phyloP scores from a whole-genome alignment of 53 echinoderm and acorn worm genomes.

The Paracentrotus lividus region DNA sequence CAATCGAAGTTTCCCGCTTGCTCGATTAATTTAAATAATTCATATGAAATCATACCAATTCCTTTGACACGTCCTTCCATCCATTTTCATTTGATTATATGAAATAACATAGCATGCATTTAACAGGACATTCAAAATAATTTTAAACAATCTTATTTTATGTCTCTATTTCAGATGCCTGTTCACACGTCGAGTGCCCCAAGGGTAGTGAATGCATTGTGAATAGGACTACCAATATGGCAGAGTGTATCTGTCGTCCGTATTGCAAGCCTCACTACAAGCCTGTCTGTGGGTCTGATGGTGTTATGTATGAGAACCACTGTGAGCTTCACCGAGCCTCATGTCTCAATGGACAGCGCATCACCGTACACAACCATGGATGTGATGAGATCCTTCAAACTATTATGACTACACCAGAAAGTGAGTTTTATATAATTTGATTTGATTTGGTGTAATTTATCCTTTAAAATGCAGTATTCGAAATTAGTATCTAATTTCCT shows the following conservation, averaged over 20 bases:
- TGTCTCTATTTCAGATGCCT: slow-evolving; percentile 71
- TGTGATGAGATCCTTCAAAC: not conserved
- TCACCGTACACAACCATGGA: slow-evolving; percentile 69
- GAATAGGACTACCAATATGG: slow-evolving; percentile 77
- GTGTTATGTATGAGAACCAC: slow-evolving; percentile 91
- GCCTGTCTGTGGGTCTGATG: slow-evolving; percentile 97
- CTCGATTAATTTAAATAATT: too few relatives aligned
- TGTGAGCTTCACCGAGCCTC: slow-evolving; percentile 96
- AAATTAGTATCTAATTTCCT: too few relatives aligned
- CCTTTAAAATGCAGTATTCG: too few relatives aligned
- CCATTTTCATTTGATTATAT: too few relatives aligned
- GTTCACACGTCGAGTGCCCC: slow-evolving; percentile 80
- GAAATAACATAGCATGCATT: too few relatives aligned
- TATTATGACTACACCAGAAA: not conserved
- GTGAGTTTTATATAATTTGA: too few relatives aligned
- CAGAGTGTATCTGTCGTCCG: slow-evolving; percentile 87
- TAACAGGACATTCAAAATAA: too few relatives aligned
- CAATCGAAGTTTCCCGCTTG: too few relatives aligned
- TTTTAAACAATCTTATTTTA: too few relatives aligned
- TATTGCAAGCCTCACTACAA: slow-evolving; percentile 85
- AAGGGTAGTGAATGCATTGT: slow-evolving; percentile 90
- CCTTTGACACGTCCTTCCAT: too few relatives aligned
- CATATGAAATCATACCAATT: too few relatives aligned
- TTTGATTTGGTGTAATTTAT: too few relatives aligned
- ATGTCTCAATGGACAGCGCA: slow-evolving; percentile 83